phyloP scores from a whole-genome alignment of 2,113 vertebrate genomes.

The Nibea coibor region DNA sequence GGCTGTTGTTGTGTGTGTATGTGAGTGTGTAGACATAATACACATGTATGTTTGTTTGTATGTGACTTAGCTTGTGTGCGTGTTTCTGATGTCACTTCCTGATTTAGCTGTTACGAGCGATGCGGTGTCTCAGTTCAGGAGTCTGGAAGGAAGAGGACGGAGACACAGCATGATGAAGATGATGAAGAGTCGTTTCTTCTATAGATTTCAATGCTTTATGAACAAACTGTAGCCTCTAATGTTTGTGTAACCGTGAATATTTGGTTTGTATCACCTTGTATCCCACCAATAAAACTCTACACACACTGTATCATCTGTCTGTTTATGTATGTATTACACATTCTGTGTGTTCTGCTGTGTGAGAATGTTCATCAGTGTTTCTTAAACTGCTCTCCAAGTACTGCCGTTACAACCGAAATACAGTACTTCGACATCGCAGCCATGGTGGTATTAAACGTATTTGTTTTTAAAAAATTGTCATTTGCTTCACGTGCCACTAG shows the following conservation, averaged over 20 bases:
- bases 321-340: constrained; percentile 1
- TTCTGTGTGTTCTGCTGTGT: no score
- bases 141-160: no score
- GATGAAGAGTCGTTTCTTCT: constrained; percentile 18
- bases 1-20: constrained; percentile 21
- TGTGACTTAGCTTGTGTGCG: constrained; percentile 11
- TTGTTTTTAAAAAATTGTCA: no score
- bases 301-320: constrained; percentile 4
- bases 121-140: no score
- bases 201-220: constrained; percentile 37
- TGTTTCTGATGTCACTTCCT: constrained; percentile 48
- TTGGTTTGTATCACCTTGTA: constrained; percentile 62
- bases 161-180: not conserved
- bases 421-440: no score
- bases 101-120: constrained; percentile 15
- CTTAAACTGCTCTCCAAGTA: no score
- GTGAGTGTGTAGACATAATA: not conserved
- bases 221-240: constrained; percentile 27
- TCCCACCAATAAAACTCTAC: constrained; percentile 64
- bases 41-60: constrained; percentile 8
- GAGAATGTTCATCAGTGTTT: no score
- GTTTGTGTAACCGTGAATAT: constrained; percentile 52
- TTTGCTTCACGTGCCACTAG: no score
- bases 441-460: no score
- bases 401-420: no score